Evolutionary conservation across 2,888 invertebrate genomes (phyloP), one percentile per base, ranked within the genome.

Genomic region (Campopleginae sp.): DNA sequence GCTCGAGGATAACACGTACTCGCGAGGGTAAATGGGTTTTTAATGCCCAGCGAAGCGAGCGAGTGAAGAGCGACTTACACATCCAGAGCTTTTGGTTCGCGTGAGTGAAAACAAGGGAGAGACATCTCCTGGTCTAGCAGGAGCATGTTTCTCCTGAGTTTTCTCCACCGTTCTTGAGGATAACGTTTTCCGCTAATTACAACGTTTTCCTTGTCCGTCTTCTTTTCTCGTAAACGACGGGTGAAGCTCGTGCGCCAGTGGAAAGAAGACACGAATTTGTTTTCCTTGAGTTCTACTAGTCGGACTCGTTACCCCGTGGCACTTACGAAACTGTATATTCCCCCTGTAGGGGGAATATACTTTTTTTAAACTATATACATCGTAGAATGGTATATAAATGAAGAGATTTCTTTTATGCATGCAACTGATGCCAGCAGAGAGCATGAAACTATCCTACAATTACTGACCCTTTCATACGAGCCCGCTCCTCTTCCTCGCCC

Each of bases 101-200:
- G 27, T 27, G 27, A 58, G 14, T 8, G 3, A 58, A 27, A 58
- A 23, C 19, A 10, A 54, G 10, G 3, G 23, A 27, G 54, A 58
- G 23, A 58, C 12, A 58, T 27, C 4, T 58, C 27, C 23, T 58
- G 54, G 38, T 38, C 54, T 58, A 58, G 7, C 12, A 46, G 6
- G 31, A 48, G 48, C 48, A 31, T 70, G 46, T 48, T 46, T 31
- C 66, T 66, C 80, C 19, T 27, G 27, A 48, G 48, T 17, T 33
- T 38, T 61, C 31, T 82, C 58, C 65, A 23, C 51, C 75, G 38
- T 79, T 65, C 74, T 17, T 42, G 71, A 54, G 65, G 46, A 74
- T 68, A 80, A 80, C 71, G 75, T 58, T 80, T 74, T 54, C 51
- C 82, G 79, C 85, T 82, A 85, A 85, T 85, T 85, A 84, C 76